Base-by-base conservation (phyloP, 2,888 invertebrate species). In the Spisula subtruncata region DNA sequence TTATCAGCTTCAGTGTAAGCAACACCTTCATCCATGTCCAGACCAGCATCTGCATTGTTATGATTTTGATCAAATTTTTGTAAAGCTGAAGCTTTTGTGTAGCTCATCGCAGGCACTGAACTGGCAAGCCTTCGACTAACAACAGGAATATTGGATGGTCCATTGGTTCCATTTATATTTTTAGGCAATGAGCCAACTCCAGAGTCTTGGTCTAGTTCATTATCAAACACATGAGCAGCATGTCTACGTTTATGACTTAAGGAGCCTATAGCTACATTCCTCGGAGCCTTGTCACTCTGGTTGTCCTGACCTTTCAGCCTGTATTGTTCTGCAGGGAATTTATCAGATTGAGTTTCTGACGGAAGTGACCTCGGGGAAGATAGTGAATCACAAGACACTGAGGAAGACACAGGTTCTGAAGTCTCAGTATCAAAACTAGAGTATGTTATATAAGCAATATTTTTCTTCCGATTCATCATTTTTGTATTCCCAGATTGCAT, bases 361-460 rank as follows among this genome's bases (percentile, higher is more conserved):
- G 85, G 88, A 32, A 85, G 80, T 32, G 92, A 92, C 20, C 90
- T 46, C 20, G 90, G 89, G 14, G 92, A 90, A 4, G 75, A 32
- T 10, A 91, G 48, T 35, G 92, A 92, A 18, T 89, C 92, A 85
- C 85, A 87, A 2, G 92, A 92, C 0, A 90, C 87, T 12, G 92
- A 92, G 12, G 92, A 89, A 2, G 89, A 89, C 8, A 90, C 87
- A 20, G 86, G 85, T 35, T 89, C 85, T 16, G 92, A 92, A 5
- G 88, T 86, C 48, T 92, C 92, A 14, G 92, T 91, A 46, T 92
- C 92, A 79, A 91, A 66, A 75, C 92, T 92, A 18, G 91, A 91
- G 54, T 80, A 92, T 56, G 90, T 56, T 6, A 85, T 56, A 80
- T 87, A 91, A 41, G 83, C 88, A 41, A 92, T 83, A 41, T 90